Conservation (phyloP, 2,797 vertebrate species). For the Mionectes olivaceus region DNA sequence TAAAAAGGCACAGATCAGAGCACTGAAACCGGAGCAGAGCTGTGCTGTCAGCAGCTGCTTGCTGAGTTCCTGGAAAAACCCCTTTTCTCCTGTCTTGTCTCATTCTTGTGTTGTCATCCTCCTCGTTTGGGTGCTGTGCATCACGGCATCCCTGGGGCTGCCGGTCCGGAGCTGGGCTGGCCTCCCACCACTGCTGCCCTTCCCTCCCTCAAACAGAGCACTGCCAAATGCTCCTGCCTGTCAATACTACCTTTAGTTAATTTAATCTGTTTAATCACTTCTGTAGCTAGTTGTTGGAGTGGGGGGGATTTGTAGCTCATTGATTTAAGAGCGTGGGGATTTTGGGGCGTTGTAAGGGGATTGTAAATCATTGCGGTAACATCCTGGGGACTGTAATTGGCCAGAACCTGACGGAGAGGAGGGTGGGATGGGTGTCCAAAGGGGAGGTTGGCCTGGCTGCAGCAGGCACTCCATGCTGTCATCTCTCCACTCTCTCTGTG, state of each 20-base stretch:
- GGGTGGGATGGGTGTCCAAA: rapidly evolving
- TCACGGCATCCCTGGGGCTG: neutral
- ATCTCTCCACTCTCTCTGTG: neutral
- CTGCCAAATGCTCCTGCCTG: neutral
- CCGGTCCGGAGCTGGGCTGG: neutral
- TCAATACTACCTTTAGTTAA: slow-evolving; percentile 42
- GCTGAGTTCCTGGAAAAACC: slow-evolving; percentile 6
- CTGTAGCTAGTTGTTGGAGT: slow-evolving; percentile 46
- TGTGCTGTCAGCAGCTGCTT: neutral
- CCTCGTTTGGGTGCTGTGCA: neutral
- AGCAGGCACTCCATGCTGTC: neutral
- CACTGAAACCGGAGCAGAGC: neutral
- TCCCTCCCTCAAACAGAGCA: neutral
- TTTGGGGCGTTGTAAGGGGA: neutral
- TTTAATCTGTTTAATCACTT: slow-evolving; percentile 66
- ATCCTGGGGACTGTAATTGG: neutral
- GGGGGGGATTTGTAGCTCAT: slow-evolving; percentile 58
- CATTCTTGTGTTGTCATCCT: neutral
- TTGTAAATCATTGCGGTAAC: neutral
- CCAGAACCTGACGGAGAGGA: rapidly evolving
- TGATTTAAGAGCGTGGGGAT: slow-evolving; percentile 22
- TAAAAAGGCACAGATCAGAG: slow-evolving; percentile 20
- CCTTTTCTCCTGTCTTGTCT: neutral
- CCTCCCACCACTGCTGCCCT: neutral
- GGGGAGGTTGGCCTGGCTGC: neutral